phyloP scores from a whole-genome alignment of 2,797 vertebrate genomes.

The Acipenser transmontanus region DNA sequence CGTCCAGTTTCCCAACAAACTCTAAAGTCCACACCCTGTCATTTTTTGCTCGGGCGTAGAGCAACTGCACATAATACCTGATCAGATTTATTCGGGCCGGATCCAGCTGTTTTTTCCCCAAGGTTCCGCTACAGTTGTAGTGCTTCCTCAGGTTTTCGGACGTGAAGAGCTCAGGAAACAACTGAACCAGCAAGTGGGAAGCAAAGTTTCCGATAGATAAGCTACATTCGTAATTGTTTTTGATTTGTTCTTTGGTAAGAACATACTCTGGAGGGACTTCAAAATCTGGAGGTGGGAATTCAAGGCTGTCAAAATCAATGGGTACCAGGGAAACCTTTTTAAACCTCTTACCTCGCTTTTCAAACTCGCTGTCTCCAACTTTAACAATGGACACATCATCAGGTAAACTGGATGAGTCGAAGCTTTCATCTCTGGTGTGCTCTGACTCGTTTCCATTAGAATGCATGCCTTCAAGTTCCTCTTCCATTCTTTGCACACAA shows the following conservation, averaged over 20 bases:
- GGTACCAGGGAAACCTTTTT: constrained; percentile 88
- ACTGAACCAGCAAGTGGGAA: constrained; percentile 87
- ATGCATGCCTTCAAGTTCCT: constrained; percentile 78
- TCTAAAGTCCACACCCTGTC: constrained; percentile 95
- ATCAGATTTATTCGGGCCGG: constrained; percentile 84
- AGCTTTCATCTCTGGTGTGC: constrained; percentile 72
- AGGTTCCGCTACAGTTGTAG: constrained; percentile 95
- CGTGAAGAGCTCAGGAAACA: constrained; percentile 95
- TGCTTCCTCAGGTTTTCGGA: constrained; percentile 89
- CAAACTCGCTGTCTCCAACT: constrained; percentile 77
- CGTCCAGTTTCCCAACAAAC: constrained; percentile 92
- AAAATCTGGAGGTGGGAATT: constrained; percentile 79
- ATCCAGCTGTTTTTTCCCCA: constrained; percentile 94
- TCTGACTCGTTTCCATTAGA: constrained; percentile 79
- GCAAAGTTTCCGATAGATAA: constrained; percentile 96
- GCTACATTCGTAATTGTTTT: constrained; percentile 91
- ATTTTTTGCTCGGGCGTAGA: constrained; percentile 86
- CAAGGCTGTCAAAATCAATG: constrained; percentile 86
- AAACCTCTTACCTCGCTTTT: constrained; percentile 75
- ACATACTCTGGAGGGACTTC: constrained; percentile 75
- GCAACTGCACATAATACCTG: constrained; percentile 91
- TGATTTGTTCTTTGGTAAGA: constrained; percentile 85
- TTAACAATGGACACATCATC: constrained; percentile 80
- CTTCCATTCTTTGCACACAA: constrained; percentile 85
- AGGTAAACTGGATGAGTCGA: constrained; percentile 70